Base-by-base conservation (phyloP, 2,113 vertebrate genomes). In the Perca schrenkii region DNA sequence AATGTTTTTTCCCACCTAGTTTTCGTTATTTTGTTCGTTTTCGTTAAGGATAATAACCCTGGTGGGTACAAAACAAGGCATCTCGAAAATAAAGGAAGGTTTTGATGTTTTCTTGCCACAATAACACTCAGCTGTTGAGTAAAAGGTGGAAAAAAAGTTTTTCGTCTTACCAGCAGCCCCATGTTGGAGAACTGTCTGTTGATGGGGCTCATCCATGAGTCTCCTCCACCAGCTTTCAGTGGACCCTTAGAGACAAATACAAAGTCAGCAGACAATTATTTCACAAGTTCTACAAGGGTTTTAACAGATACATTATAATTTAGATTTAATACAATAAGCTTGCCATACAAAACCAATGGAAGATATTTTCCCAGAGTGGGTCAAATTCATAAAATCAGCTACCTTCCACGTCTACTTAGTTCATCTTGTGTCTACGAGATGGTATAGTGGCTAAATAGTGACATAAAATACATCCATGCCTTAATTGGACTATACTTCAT, bases 151-250 rank as follows among this genome's bases (percentile, higher is more conserved):
- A 3, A 25, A 1, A 50, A 4, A 25, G n/a, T 3, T 52, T 60
- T 11, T 17, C 4, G 21, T 36, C 97, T 96, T 95, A 99, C 98
- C 96, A 99, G 93, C 86, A 99, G 96, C 89, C 97, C 97, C 96
- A 99, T 99, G 93, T 97, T 98, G 86, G 98, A 98, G 92, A 99
- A 98, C 93, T 99, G 98, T 92, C 98, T 97, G 93, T 97, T 97
- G 92, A 99, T 95, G 77, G 97, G 96, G 91, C 96, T 98, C 95
- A 99, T 98, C 98, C 98, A 99, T 0, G 98, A 97, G 92, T 99
- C 98, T 91, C 83, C 98, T 86, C 94, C 97, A 80, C 96, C 96
- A 89, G 96, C 89, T 94, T 99, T 99, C 69, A 98, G 92, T 75
- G 96, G 86, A 54, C 96, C 97, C 98, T 99, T 81, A 79, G 12